These are phyloP conservation scores for Agelaius phoeniceus DNA, from an alignment of 2,113 vertebrate species.

Conservation along the genomic window DNA sequence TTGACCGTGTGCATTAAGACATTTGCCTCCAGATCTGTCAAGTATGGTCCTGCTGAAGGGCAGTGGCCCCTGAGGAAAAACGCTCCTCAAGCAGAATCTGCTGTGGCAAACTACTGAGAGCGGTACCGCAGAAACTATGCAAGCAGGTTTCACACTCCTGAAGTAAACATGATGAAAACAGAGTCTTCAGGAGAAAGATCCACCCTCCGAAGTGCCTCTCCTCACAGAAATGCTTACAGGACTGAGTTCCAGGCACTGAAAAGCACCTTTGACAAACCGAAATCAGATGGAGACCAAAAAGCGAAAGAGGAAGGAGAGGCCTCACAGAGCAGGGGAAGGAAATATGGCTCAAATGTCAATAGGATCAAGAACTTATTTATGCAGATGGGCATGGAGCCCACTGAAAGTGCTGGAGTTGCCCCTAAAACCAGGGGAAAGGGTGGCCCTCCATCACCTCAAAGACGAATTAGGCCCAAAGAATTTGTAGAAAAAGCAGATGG, in stretches of 20 bases:
- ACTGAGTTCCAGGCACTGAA: constrained; percentile 98
- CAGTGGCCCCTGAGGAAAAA: background rate
- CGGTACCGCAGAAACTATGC: constrained; percentile 59
- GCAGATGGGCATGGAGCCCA: constrained; percentile 93
- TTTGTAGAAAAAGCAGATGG: constrained; percentile 90
- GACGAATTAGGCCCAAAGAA: constrained; percentile 85
- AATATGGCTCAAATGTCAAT: constrained; percentile 96
- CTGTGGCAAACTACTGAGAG: constrained; percentile 12
- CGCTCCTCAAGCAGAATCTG: background rate
- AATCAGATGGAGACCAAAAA: constrained; percentile 85
- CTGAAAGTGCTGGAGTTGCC: constrained; percentile 66
- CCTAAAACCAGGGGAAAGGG: constrained; percentile 76
- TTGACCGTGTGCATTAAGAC: background rate
- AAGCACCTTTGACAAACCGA: constrained; percentile 95
- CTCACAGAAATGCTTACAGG: constrained; percentile 96
- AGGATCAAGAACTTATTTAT: constrained; percentile 99
- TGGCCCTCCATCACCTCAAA: constrained; percentile 83
- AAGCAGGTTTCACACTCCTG: constrained; percentile 75
- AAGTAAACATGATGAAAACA: constrained; percentile 95
- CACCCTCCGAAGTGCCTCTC: constrained; percentile 94
- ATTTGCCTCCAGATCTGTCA: background rate
- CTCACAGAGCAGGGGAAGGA: constrained; percentile 87
- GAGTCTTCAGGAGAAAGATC: constrained; percentile 94
- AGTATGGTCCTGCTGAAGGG: constrained; percentile 34
- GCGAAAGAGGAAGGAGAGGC: constrained; percentile 82